These are phyloP conservation scores for Phalangium opilio DNA, from an alignment of 2,888 invertebrate species.

Conservation along the genomic window DNA sequence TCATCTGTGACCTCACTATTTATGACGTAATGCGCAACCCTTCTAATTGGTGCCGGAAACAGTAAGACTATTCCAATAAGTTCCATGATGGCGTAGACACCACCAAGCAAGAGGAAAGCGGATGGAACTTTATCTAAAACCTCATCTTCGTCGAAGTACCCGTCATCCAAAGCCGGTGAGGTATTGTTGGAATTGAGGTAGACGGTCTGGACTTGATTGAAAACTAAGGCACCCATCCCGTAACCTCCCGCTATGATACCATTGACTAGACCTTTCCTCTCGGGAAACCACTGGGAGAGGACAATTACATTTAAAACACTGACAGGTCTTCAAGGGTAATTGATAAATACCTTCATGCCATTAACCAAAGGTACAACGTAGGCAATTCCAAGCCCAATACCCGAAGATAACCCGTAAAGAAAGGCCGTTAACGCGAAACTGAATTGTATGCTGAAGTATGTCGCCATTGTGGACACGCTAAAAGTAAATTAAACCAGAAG, in stretches of 20 bases:
- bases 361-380: not conserved
- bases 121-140: slow-evolving; percentile 26
- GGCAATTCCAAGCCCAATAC: not conserved
- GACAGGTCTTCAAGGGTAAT: no score
- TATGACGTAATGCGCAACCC: not conserved
- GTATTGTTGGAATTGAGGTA: slow-evolving; percentile 31
- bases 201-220: slow-evolving; percentile 31
- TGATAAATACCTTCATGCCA: not conserved
- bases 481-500: no score
- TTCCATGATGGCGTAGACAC: slow-evolving; percentile 26
- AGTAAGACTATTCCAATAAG: slow-evolving; percentile 24
- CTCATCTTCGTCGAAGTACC: slow-evolving; percentile 25
- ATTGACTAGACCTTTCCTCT: slow-evolving; percentile 28
- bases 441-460: not conserved
- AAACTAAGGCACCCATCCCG: slow-evolving; percentile 30
- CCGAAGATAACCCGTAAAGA: not conserved
- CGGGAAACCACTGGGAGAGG: slow-evolving; percentile 29
- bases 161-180: slow-evolving; percentile 19
- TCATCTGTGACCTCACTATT: no score
- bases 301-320: no score
- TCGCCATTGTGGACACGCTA: no score
- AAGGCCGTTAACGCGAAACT: not conserved
- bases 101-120: slow-evolving; percentile 27
- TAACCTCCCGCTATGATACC: slow-evolving; percentile 32
- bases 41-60: slow-evolving; percentile 9